Percentiles rank a stretch among this genome's conserved stretches.
Evolutionary conservation across 2,797 vertebrate species (phyloP).

Genomic region (Rhinophrynus dorsalis): DNA sequence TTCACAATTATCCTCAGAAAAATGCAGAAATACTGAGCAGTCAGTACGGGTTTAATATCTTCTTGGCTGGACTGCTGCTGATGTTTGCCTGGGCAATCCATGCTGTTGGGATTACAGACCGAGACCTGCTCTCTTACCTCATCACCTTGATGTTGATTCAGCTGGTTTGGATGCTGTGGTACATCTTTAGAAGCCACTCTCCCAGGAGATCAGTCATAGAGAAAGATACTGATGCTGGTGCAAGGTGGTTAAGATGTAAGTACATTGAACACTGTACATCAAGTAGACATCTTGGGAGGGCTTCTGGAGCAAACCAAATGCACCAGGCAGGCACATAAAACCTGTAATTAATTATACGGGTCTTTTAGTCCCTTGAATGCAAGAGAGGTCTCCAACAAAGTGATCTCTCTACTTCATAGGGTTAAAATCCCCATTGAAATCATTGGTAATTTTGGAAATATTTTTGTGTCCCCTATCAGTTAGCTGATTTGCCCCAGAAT

Average conservation of each 20-base stretch:
- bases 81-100: constrained; percentile 86
- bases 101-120: constrained; percentile 73
- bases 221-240: constrained; percentile 86
- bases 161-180: constrained; percentile 95
- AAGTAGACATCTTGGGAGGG: too few species aligned
- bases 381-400: too few species aligned
- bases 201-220: constrained; percentile 71
- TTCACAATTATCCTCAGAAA: constrained; percentile 79
- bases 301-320: too few species aligned
- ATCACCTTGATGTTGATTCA: constrained; percentile 89
- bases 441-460: too few species aligned
- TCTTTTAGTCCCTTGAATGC: too few species aligned
- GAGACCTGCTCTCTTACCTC: constrained; percentile 81
- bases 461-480: too few species aligned
- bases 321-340: too few species aligned
- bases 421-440: too few species aligned
- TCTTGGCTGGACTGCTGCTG: constrained; percentile 84
- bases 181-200: constrained; percentile 79
- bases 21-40: constrained; percentile 89
- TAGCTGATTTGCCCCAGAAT: too few species aligned
- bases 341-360: too few species aligned
- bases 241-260: constrained; percentile 89
- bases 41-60: constrained; percentile 90
- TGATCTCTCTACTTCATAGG: too few species aligned
- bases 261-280: too few species aligned